Base-by-base conservation (phyloP, 2,888 invertebrate genomes). In the Drosophila greeni region DNA sequence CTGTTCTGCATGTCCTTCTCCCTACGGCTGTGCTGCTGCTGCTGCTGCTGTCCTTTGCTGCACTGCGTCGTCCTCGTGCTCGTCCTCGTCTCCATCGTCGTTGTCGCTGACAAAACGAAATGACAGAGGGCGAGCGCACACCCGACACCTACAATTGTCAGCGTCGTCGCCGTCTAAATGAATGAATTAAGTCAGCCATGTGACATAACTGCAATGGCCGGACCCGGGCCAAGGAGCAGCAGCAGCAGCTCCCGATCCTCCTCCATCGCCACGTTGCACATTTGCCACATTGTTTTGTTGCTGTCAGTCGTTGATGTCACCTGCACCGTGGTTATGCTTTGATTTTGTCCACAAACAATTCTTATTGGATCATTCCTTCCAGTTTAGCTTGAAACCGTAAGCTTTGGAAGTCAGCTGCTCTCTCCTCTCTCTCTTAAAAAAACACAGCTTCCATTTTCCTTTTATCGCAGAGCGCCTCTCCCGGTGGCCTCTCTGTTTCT, bases 101-200 rank as follows among this genome's bases (percentile, higher is more conserved):
- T 18, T n/a, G 47, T 33, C 48, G 60, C 20, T 49, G 67, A 71
- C 58, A 66, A 68, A 65, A 67, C 67, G 68, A 75, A 74, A 71
- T 75, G 70, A 64, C 68, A 68, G 70, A 71, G 66, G 78, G 59
- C 68, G 75, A 81, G 42, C 71, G 68, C 83, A 31, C 64, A 62
- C 42, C 64, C 49, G 66, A 79, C 79, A 79, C 79, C 79, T 77
- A 73, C 79, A 79, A 81, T 82, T 78, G 83, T 73, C 73, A 70
- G 81, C 70, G 66, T 73, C 78, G 68, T 77, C 70, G 66, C 71
- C 78, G 68, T 77, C 81, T 78, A 83, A 83, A 83, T 79, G 79
- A 79, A 79, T 79, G 79, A 83, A 79, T 79, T 79, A 79, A 79
- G 72, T 83, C 79, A 78, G 76, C 74, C 76, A 79, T 79, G 79